Evolutionary conservation across 2,797 vertebrate genomes (phyloP).

Genomic region (Hozukius guyotensis): DNA sequence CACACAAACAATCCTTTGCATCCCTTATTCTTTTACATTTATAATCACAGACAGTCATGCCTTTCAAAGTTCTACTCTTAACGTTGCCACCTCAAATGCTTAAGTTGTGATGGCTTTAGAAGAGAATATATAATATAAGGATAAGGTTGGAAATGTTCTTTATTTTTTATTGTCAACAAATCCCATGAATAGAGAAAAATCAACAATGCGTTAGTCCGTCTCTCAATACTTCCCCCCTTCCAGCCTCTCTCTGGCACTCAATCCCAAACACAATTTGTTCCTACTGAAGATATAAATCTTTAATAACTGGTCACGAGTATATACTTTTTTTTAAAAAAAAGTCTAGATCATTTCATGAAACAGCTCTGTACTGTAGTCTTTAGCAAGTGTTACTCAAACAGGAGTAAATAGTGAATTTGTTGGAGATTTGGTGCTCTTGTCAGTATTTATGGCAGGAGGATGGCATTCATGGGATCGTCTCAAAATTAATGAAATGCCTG

Average conservation of each 20-base stretch:
- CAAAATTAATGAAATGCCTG: background rate
- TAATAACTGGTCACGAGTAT: background rate
- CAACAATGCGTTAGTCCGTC: background rate
- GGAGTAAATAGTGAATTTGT: background rate
- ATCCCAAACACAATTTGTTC: background rate
- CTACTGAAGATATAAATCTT: background rate
- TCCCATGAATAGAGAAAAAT: background rate
- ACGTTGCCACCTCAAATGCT: background rate
- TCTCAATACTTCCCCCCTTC: background rate
- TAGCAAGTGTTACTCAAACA: background rate
- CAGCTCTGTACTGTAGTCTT: background rate
- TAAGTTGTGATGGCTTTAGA: background rate
- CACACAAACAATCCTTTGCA: background rate
- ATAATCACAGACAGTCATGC: background rate
- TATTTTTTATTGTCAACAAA: background rate
- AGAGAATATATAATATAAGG: background rate
- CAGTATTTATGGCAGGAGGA: background rate
- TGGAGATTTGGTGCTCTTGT: background rate
- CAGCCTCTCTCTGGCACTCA: background rate
- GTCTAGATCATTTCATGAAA: background rate
- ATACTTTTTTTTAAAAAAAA: background rate
- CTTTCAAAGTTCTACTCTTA: background rate
- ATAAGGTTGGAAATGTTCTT: background rate
- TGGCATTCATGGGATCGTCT: background rate
- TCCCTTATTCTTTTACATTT: conserved; percentile 6